Evolutionary conservation across 2,888 invertebrate genomes (phyloP), one percentile per base, ranked within the genome.

Genomic region (Amphipyra berbera): DNA sequence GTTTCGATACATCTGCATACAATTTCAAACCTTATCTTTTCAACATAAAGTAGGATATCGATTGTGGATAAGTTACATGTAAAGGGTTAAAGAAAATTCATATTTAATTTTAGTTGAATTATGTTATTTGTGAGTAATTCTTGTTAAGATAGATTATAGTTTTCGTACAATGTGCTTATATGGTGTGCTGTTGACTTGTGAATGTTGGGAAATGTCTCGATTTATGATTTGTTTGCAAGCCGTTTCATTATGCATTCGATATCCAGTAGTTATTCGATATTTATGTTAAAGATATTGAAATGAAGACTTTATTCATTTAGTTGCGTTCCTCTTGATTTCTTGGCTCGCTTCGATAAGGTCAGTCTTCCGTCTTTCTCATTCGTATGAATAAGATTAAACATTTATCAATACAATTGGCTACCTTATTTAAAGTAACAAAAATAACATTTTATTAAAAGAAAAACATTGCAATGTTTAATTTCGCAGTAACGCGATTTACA

Each of bases 81-180:
- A 63, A 68, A 72, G 77, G 75, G 60, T 73, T 69, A 82, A 82
- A 74, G 83, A 82, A 85, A 85, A 83, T 81, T 82, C 44, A 47
- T 86, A 88, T 89, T 89, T 80, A 89, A 89, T 89, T 90, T 90
- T 85, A 85, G 87, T 80, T 88, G 83, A 86, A 84, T 86, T 79
- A 83, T 81, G 79, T 80, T 82, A 79, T 85, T 82, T 81, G 81
- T 87, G 82, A 85, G 79, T 85, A 82, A 84, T 84, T 82, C 82
- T 82, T 79, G 70, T 82, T 77, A 80, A 78, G 81, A 86, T 86
- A 82, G 84, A 83, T 85, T 86, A 79, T 71, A 76, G 69, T 76
- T 73, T 58, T 65, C 57, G 15, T 73, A 67, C 61, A 70, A 61
- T 45, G 45, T 63, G 57, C 38, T 68, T 66, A 66, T 65, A 60